Evolutionary conservation across 2,113 vertebrate genomes (phyloP).

Genomic region (Carassius gibelio): DNA sequence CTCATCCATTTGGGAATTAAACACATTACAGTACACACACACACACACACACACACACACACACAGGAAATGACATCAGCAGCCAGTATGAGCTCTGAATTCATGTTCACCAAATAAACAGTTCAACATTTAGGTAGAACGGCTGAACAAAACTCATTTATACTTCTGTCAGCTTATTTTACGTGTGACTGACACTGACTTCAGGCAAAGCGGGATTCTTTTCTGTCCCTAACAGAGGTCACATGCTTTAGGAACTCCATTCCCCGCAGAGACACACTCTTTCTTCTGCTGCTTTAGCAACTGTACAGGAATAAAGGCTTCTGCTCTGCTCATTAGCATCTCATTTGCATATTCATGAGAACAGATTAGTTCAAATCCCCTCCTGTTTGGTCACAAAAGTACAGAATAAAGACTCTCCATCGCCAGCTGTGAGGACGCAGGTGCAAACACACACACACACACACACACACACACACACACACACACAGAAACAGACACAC

Average conservation of each 20-base stretch:
- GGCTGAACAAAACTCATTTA: background rate
- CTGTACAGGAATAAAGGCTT: background rate
- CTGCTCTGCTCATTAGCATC: background rate
- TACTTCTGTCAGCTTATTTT: background rate
- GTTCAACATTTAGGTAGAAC: too few relatives aligned
- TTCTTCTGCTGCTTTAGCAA: background rate
- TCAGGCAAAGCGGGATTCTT: background rate
- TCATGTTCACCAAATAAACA: too few relatives aligned
- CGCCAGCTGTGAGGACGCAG: conserved; percentile 10
- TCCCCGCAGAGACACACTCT: background rate
- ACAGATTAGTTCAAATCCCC: conserved; percentile 14
- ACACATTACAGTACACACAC: too few relatives aligned
- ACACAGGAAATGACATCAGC: too few relatives aligned
- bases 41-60: too few relatives aligned
- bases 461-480: background rate
- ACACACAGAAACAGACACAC: background rate
- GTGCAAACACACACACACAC: background rate
- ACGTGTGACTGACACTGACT: background rate
- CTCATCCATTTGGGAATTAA: too few relatives aligned
- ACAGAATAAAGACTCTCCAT: background rate
- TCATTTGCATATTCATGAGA: conserved; percentile 17
- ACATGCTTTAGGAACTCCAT: background rate
- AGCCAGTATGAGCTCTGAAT: too few relatives aligned
- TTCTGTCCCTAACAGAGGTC: background rate
- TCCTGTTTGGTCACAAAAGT: background rate